Evolutionary conservation across 1,140 invertebrate species (phyloP).

Genomic region (Mercenaria mercenaria): DNA sequence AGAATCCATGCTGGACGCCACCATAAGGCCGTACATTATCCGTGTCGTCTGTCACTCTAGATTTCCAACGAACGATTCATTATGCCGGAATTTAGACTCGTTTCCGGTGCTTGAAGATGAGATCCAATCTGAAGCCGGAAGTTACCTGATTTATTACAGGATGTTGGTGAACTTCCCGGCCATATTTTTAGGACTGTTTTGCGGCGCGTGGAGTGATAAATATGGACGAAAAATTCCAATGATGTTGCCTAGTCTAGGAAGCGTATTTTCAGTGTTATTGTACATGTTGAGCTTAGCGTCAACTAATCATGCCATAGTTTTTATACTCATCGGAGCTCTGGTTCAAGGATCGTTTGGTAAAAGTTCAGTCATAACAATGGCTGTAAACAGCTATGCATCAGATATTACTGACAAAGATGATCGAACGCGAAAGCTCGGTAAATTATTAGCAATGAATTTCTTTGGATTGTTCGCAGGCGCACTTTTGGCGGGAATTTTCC

Average conservation of each 20-base stretch:
- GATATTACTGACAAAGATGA: conserved; percentile 81
- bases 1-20: conserved; percentile 84
- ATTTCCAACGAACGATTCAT: conserved; percentile 68
- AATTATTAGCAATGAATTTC: conserved; percentile 84
- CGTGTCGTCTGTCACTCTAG: conserved; percentile 79
- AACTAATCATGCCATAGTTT: conserved; percentile 66
- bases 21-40: conserved; percentile 82
- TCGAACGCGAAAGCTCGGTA: conserved; percentile 81
- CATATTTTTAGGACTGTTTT: conserved; percentile 83
- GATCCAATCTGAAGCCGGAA: conserved; percentile 79
- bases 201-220: conserved; percentile 85
- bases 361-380: conserved; percentile 85
- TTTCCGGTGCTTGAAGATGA: conserved; percentile 74
- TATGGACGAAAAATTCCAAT: conserved; percentile 85
- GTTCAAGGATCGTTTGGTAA: conserved; percentile 84
- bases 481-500: conserved; percentile 80
- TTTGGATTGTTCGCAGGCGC: conserved; percentile 84
- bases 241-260: conserved; percentile 83
- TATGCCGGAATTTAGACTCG: conserved; percentile 69
- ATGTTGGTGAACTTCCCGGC: conserved; percentile 84
- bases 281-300: conserved; percentile 79
- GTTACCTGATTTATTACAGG: conserved; percentile 82
- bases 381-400: conserved; percentile 84
- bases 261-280: conserved; percentile 80
- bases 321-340: conserved; percentile 80